Evolutionary conservation across 1,140 invertebrate species (phyloP).

Genomic region (Drosophila orosa): DNA sequence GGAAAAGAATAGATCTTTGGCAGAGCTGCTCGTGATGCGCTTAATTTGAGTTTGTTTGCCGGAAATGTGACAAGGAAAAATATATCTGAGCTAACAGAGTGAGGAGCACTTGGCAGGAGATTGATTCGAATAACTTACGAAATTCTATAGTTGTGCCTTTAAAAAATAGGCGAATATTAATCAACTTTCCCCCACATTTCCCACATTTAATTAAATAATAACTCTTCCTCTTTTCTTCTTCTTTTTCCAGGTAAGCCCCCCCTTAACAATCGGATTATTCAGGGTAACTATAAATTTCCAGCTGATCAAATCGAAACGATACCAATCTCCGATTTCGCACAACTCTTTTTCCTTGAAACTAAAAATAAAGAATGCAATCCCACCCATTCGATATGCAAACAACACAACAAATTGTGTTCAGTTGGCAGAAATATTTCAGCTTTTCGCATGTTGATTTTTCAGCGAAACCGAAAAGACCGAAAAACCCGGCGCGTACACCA

Average conservation of each 20-base stretch:
- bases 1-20: slow-evolving; percentile 39
- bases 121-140: not conserved
- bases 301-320: slow-evolving; percentile 11
- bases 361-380: slow-evolving; percentile 46
- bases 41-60: slow-evolving; percentile 72
- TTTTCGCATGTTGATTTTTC: slow-evolving; percentile 61
- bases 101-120: slow-evolving; percentile 5
- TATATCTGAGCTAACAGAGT: slow-evolving; percentile 15
- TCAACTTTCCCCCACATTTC: not conserved
- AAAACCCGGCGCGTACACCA: slow-evolving; percentile 31
- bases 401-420: slow-evolving; percentile 43
- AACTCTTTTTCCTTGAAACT: slow-evolving; percentile 33
- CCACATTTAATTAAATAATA: not conserved
- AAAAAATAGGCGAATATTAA: not conserved
- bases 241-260: slow-evolving; percentile 20
- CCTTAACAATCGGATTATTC: not conserved
- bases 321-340: slow-evolving; percentile 1
- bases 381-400: slow-evolving; percentile 54
- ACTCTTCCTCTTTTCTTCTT: not conserved
- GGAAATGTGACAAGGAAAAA: slow-evolving; percentile 50
- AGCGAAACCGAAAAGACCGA: slow-evolving; percentile 8
- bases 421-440: slow-evolving; percentile 51
- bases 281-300: slow-evolving; percentile 35
- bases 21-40: slow-evolving; percentile 44
- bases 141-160: not conserved